Base-by-base conservation (phyloP, 2,797 vertebrate genomes). In the Paguma larvata region DNA sequence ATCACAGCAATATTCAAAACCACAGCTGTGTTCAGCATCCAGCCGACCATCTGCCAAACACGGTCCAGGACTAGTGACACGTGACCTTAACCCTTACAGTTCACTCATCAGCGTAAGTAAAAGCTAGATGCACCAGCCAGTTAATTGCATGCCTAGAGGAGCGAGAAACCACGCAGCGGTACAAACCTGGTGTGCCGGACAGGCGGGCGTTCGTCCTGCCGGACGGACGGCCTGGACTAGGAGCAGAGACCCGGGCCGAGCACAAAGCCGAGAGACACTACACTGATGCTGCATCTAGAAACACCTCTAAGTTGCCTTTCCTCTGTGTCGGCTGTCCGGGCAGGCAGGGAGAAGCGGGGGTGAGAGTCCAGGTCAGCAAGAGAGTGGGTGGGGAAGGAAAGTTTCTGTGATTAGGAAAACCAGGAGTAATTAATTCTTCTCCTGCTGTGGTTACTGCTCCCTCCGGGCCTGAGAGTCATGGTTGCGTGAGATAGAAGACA, bases 1-100 rank as follows among this genome's bases (percentile, higher is more conserved):
- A 99, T 99, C 99, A 99, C 99, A 99, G 99, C 99, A 99, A 99
- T 99, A 99, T 99, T 99, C 98, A 99, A 98, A 85, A 98, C 99
- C 99, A 98, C 99, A 98, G 99, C 98, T 97, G 98, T 99, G 98
- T 98, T 98, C 98, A 53, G 98, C 98, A 78, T 99, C 97, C 94
- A 94, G 97, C 95, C 97, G 95, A 95, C 78, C 82, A 70, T 92
- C 97, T 96, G 88, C 90, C 92, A 89, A 30, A 94, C 85, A 75
- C 23, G 6, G 88, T 56, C 56, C 53, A 62, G 48, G 67, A 89
- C 82, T 59, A 93, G 38, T 75, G 94, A 92, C 94, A 77, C 38
- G 73, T 68, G 53, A 90, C 75, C 86, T 85, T 77, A 62, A 88
- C 70, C 84, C 68, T 95, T 94, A 79, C 25, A 91, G 67, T 77